A percentile compares a stretch with the other conserved stretches of the same genome.
These are phyloP conservation scores for Ceriagrion tenellum DNA, from an alignment of 2,888 invertebrate species.

Conservation along the genomic window DNA sequence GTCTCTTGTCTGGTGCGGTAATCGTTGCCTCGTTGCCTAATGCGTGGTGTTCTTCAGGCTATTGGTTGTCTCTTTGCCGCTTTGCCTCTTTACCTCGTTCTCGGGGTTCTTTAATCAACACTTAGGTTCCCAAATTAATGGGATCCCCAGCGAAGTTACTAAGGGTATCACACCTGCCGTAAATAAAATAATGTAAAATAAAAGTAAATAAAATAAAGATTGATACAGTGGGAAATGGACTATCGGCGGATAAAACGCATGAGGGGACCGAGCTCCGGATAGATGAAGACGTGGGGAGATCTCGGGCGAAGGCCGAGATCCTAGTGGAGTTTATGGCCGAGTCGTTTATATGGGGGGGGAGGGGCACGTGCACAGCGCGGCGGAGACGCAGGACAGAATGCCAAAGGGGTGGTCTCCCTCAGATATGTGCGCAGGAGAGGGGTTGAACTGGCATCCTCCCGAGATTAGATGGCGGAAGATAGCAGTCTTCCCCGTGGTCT, in stretches of 20 bases:
- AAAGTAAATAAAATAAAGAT: not conserved
- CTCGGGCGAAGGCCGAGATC: not conserved
- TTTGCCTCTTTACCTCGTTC: too few relatives aligned
- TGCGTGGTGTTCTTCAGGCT: too few relatives aligned
- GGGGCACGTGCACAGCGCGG: not conserved
- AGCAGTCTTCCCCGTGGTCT: not conserved
- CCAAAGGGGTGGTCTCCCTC: not conserved
- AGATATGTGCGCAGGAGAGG: not conserved
- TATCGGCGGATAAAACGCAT: constrained; percentile 18
- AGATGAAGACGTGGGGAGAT: not conserved
- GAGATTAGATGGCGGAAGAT: constrained; percentile 12
- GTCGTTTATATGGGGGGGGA: not conserved
- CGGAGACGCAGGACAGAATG: not conserved
- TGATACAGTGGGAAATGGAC: constrained; percentile 19
- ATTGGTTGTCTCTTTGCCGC: too few relatives aligned
- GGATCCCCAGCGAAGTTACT: too few relatives aligned
- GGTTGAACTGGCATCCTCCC: not conserved
- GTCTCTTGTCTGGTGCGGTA: too few relatives aligned
- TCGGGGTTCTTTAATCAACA: too few relatives aligned
- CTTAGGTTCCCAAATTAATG: too few relatives aligned
- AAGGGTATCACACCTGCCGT: too few relatives aligned
- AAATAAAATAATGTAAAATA: too few relatives aligned
- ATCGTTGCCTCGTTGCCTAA: too few relatives aligned
- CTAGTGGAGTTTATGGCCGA: not conserved
- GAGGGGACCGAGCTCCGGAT: not conserved